These are phyloP conservation scores for Cepphus grylle DNA, from an alignment of 2,113 vertebrate species.

Conservation along the genomic window DNA sequence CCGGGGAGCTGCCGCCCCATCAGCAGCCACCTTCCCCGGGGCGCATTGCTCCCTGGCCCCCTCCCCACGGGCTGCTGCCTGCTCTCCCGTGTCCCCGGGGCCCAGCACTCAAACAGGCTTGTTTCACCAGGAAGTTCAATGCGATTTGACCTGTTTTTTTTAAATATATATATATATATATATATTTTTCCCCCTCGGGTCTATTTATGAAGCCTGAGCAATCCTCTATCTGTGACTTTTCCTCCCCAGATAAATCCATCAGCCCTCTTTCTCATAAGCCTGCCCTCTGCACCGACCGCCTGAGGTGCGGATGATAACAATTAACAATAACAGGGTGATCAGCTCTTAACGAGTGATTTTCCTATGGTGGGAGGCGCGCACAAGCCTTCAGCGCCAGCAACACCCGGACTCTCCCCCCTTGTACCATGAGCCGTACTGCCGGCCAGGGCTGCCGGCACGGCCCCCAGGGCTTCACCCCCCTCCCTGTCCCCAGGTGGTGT, in stretches of 20 bases:
- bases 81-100: neutral
- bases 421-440: rapidly evolving
- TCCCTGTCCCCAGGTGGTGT: neutral
- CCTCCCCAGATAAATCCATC: conserved; percentile 1
- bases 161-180: neutral
- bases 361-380: neutral
- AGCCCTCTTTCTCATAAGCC: neutral
- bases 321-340: rapidly evolving
- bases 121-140: conserved; percentile 22
- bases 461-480: neutral
- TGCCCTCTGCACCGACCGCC: rapidly evolving
- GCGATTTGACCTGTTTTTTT: conserved; percentile 33
- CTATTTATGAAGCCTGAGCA: conserved; percentile 46
- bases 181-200: neutral
- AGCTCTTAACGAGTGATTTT: neutral
- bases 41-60: neutral
- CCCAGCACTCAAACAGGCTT: neutral
- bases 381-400: rapidly evolving
- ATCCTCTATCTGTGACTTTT: conserved; percentile 13
- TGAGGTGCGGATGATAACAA: rapidly evolving
- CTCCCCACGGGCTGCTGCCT: neutral
- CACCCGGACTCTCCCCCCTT: neutral
- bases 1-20: rapidly evolving
- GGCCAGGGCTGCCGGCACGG: neutral
- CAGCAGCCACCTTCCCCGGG: neutral